A percentile compares a stretch with the other conserved stretches of the same genome.
These are phyloP conservation scores for Tethya wilhelma DNA, from an alignment of 37 sponge, comb jelly and placozoan species.

Conservation along the genomic window DNA sequence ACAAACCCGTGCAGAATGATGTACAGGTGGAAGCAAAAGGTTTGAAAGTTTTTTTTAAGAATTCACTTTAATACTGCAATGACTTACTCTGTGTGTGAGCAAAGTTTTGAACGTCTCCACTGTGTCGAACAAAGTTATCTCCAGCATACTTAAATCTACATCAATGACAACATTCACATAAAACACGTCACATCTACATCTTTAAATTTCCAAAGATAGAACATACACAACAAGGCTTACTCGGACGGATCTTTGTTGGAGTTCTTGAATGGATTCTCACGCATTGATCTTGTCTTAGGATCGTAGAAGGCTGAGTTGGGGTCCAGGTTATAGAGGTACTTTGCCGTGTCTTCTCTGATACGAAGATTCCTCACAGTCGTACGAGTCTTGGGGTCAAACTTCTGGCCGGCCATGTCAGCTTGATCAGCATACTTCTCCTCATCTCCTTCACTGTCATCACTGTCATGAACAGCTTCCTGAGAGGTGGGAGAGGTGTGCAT, in stretches of 20 bases:
- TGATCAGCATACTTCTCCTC: constrained; percentile 98
- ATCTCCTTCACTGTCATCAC: constrained; percentile 72
- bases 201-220: background rate
- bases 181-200: background rate
- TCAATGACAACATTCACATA: background rate
- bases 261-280: constrained; percentile 92
- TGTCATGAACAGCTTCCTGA: constrained; percentile 26
- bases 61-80: background rate
- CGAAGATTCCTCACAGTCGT: constrained; percentile 95
- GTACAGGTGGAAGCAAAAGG: background rate
- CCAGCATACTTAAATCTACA: constrained; percentile 85
- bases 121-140: constrained; percentile 90
- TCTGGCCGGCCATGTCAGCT: constrained; percentile 93
- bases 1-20: no score
- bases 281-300: constrained; percentile 97
- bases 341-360: constrained; percentile 98
- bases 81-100: constrained; percentile 84
- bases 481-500: background rate
- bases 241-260: constrained; percentile 72
- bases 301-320: constrained; percentile 95
- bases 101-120: constrained; percentile 86
- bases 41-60: background rate
- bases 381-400: constrained; percentile 96
- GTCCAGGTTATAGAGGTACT: constrained; percentile 93
- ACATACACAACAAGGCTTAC: constrained; percentile 28